Base-by-base conservation (phyloP, 1,140 invertebrate species). In the Drosophila trapezifrons region DNA sequence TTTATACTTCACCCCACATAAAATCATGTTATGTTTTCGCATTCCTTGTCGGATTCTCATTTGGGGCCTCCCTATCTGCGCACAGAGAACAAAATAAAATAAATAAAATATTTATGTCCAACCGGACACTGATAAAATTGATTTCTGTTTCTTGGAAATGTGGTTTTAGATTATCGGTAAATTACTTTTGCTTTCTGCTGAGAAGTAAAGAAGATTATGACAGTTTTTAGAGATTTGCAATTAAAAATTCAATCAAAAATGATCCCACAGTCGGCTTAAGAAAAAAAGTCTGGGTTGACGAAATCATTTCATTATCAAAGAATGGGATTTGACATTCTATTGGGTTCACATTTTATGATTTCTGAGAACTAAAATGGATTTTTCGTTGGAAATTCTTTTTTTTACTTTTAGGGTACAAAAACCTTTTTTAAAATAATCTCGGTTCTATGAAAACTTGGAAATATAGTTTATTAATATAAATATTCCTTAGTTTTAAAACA, bases 21-120 rank as follows among this genome's bases (percentile, higher is more conserved):
- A 38, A 49, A 62, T 57, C 62, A 46, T 85, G 80, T 69, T 78
- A 83, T 83, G 80, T 63, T 80, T 82, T 54, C 64, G 71, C 40
- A 81, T 71, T 57, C 54, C 40, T 12, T 40, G 46, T 25, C 9
- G 49, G 57, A 51, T 63, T 79, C 80, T 38, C 18, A 66, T 56
- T 57, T 75, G 60, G 75, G 70, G 64, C 78, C 42, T 38, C 60
- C 37, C 13, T 58, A 29, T 64, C 51, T 65, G 58, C 72, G 37
- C 45, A 42, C 18, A 18, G 27, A 35, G 35, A 25, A 13, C 29
- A 17, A 59, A 59, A 58, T 58, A 49, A 18, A 29, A 49, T 29
- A 47, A 46, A 47, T 22, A 29, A 32, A 47, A 59, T 32, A 32
- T 58, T 58, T n/a, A 57, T 27, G 13, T 27, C 17, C 15, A 58